Evolutionary conservation across 2,113 vertebrate species (phyloP).

Genomic region (Platichthys stellatus): DNA sequence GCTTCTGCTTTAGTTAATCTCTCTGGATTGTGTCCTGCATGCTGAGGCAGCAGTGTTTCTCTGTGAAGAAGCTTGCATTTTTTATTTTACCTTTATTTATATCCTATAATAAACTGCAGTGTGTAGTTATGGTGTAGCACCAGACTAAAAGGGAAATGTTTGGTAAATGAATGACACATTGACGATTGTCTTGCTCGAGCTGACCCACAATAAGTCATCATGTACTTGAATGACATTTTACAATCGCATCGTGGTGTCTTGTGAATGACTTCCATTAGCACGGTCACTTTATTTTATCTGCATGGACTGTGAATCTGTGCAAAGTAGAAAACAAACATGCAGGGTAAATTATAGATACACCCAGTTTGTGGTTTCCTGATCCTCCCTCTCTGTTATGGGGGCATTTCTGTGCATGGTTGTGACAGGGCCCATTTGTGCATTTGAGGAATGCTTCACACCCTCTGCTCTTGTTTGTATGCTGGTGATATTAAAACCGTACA

Average conservation of each 20-base stretch:
- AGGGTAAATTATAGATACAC: slow-evolving; percentile 3
- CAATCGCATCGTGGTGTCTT: slow-evolving; percentile 14
- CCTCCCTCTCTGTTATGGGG: slow-evolving; percentile 14
- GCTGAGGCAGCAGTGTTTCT: slow-evolving; percentile 24
- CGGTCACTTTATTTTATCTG: slow-evolving; percentile 12
- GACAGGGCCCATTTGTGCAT: slow-evolving; percentile 42
- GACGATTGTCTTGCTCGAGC: background rate
- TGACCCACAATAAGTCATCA: slow-evolving; percentile 1
- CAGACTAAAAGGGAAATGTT: slow-evolving; percentile 10
- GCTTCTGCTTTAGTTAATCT: slow-evolving; percentile 45
- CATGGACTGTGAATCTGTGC: slow-evolving; percentile 25
- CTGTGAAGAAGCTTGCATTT: slow-evolving; percentile 3
- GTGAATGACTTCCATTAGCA: slow-evolving; percentile 28
- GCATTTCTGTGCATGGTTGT: slow-evolving; percentile 61
- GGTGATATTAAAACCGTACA: background rate
- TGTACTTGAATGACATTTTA: slow-evolving; percentile 7
- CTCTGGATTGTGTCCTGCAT: slow-evolving; percentile 52
- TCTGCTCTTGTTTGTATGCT: background rate
- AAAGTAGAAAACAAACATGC: slow-evolving; percentile 11
- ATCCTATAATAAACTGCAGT: background rate
- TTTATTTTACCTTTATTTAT: background rate
- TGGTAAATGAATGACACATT: background rate
- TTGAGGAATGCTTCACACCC: slow-evolving; percentile 50
- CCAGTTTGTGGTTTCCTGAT: slow-evolving; percentile 13
- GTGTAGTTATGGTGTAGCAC: background rate